A percentile compares a stretch with the other conserved stretches of the same genome.
Evolutionary conservation across 2,113 vertebrate genomes (phyloP).

Genomic region (Sialia sialis): DNA sequence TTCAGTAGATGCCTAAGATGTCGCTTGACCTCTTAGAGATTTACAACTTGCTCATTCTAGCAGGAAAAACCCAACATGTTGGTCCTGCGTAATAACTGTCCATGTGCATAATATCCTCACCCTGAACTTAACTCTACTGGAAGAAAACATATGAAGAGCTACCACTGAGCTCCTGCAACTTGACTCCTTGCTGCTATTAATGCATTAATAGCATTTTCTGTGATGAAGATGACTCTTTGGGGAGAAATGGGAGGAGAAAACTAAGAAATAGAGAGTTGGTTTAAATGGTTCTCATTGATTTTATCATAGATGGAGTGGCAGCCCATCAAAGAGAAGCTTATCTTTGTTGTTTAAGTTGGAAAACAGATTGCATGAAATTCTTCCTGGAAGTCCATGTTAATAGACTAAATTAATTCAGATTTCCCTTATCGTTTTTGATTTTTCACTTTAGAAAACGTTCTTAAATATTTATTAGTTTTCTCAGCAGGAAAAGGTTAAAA

Average conservation of each 20-base stretch:
- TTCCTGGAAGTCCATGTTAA: background rate
- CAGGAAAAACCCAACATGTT: background rate
- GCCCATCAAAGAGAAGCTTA: background rate
- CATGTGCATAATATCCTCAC: background rate
- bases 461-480: slow-evolving; percentile 13
- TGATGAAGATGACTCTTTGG: background rate
- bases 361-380: background rate
- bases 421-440: background rate
- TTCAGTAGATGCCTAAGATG: background rate
- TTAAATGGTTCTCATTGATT: background rate
- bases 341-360: background rate
- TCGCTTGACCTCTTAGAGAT: background rate
- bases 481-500: background rate
- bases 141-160: background rate
- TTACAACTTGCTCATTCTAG: background rate
- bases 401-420: background rate
- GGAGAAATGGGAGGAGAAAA: background rate
- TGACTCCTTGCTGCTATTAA: background rate
- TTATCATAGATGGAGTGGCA: background rate
- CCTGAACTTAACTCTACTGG: background rate
- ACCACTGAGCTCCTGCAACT: background rate
- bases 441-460: background rate
- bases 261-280: background rate
- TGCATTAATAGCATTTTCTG: background rate
- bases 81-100: background rate